Percentiles rank a stretch among this genome's conserved stretches.
These are phyloP conservation scores for Drosophila tani DNA, from an alignment of 1,140 invertebrate species.

Conservation along the genomic window DNA sequence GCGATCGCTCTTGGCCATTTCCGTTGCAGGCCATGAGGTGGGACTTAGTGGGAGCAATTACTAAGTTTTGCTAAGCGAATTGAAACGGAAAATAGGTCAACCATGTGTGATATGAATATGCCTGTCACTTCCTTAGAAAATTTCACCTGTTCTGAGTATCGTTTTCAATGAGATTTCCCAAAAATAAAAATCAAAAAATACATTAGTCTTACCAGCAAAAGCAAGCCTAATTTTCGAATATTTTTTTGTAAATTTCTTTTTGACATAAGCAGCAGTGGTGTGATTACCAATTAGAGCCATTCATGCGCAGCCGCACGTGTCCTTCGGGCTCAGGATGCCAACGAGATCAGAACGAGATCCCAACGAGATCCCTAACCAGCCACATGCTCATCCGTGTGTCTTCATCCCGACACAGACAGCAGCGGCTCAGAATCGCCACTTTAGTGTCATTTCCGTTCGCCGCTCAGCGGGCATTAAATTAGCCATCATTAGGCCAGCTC, in stretches of 20 bases:
- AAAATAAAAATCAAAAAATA: neutral
- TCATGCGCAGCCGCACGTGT: constrained; percentile 65
- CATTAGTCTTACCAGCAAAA: neutral
- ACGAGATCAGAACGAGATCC: constrained; percentile 5
- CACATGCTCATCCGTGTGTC: constrained; percentile 12
- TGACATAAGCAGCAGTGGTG: constrained; percentile 4
- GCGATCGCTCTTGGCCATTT: constrained; percentile 21
- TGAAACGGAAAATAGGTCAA: neutral
- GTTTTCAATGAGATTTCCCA: neutral
- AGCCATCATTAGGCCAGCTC: constrained; percentile 68
- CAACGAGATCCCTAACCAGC: constrained; percentile 19
- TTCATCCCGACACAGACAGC: constrained; percentile 1
- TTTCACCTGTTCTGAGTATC: neutral
- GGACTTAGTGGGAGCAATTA: neutral
- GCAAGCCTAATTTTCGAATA: no score
- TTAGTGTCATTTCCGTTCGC: constrained; percentile 70
- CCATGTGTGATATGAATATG: neutral
- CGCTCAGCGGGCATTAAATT: constrained; percentile 67
- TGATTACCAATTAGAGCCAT: constrained; percentile 47
- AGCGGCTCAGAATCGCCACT: constrained; percentile 17
- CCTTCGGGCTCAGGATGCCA: constrained; percentile 21
- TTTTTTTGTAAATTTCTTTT: constrained; percentile 5
- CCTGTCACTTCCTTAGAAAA: neutral
- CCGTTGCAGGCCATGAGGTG: constrained; percentile 21
- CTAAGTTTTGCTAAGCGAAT: no score